Percentiles rank a stretch among this genome's conserved stretches.
phyloP scores from a whole-genome alignment of 2,797 vertebrate species.

The Karalla daura region DNA sequence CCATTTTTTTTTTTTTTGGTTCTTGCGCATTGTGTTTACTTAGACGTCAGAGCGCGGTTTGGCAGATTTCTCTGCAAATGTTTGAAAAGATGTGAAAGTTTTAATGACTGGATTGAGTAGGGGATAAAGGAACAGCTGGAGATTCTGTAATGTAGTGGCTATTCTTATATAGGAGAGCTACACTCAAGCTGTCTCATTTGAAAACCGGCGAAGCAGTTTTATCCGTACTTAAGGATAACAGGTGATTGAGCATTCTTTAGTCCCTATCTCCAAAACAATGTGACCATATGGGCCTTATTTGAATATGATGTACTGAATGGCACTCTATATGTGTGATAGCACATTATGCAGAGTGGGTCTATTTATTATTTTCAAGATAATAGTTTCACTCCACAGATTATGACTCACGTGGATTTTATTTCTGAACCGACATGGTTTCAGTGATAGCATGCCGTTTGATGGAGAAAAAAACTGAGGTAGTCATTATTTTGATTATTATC shows the following conservation, averaged over 20 bases:
- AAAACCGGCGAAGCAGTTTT: slow-evolving; percentile 57
- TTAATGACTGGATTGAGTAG: slow-evolving; percentile 76
- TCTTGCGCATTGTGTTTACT: slow-evolving; percentile 49
- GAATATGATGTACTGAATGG: slow-evolving; percentile 52
- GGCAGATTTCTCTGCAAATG: slow-evolving; percentile 69
- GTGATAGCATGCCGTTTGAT: slow-evolving; percentile 44
- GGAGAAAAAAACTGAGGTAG: slow-evolving; percentile 41
- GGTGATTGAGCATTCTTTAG: slow-evolving; percentile 75
- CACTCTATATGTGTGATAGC: slow-evolving; percentile 56
- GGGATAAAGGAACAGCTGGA: slow-evolving; percentile 81
- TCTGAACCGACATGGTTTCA: slow-evolving; percentile 29
- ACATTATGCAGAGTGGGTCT: slow-evolving; percentile 59
- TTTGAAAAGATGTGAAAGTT: slow-evolving; percentile 78
- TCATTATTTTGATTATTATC: slow-evolving; percentile 63
- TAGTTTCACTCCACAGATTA: slow-evolving; percentile 69
- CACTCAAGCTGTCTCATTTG: slow-evolving; percentile 75
- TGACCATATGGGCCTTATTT: slow-evolving; percentile 76
- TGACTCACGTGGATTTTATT: slow-evolving; percentile 46
- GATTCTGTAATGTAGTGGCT: slow-evolving; percentile 77
- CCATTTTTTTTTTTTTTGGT: slow-evolving; percentile 6
- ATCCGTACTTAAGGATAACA: slow-evolving; percentile 74
- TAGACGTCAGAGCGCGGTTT: slow-evolving; percentile 48
- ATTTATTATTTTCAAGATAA: slow-evolving; percentile 72
- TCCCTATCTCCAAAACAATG: slow-evolving; percentile 71
- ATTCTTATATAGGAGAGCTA: slow-evolving; percentile 74